Evolutionary conservation across 1,140 invertebrate species (phyloP), one percentile per base, ranked within the genome.

Genomic region (Samia ricini): DNA sequence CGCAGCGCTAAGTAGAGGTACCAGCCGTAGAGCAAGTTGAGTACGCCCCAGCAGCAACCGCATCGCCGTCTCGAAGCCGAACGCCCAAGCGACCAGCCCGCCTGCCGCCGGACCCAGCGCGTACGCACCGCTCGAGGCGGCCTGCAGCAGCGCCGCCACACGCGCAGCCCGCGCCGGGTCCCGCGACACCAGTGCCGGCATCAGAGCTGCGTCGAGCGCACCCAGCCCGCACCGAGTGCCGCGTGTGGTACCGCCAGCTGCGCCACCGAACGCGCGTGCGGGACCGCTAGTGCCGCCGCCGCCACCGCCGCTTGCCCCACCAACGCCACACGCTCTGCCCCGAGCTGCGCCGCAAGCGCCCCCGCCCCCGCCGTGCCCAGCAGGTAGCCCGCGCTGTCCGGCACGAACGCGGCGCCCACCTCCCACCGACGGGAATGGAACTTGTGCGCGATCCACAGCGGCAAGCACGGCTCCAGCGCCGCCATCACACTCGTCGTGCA

Each of bases 331-430:
- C 82, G 68, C 63, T 81, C 79, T 12, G 76, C 64, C 4, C 71
- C 48, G 33, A 64, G 56, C n/a, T 70, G 63, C n/a, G n/a, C n/a
- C n/a, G n/a, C n/a, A n/a, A n/a, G n/a, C n/a, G n/a, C n/a, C 57
- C 78, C 78, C 62, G 74, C 61, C 48, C 60, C 23, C 48, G 72
- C 77, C 6, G 80, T 76, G 15, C 95, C 95, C 23, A 95, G 72
- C 42, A 97, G 88, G 83, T 97, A 97, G 1, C 95, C 95, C 22
- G 95, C 67, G 77, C 95, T 96, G 85, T 97, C 96, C 0, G 96
- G 95, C 61, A 97, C 93, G 82, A 97, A 97, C 33, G 95, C 94
- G 15, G 93, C 93, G 1, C 95, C 95, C 36, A 94, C 78, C 70
- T 94, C 93, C 95, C 95, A 95, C 36, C 88, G 88, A 91, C 93